Base-by-base conservation (phyloP, 2,113 vertebrate genomes). In the Mus musculus region DNA sequence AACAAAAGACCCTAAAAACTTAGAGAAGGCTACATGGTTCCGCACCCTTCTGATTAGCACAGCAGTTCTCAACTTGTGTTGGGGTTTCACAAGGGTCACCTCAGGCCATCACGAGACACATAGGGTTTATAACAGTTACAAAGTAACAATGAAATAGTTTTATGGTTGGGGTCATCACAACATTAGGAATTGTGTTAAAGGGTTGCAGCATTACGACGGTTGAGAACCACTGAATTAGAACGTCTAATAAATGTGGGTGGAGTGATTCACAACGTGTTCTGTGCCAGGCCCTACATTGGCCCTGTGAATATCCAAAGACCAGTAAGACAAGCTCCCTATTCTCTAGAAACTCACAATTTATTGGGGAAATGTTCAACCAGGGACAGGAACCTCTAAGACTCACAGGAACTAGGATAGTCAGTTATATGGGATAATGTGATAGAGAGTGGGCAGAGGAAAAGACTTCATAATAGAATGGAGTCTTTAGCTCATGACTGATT, bases 1-100 rank as follows among this genome's bases (percentile, higher is more conserved):
- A 63, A 94, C 93, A 92, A 72, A 93, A 88, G 36, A 7, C 36
- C 93, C 85, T 63, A 73, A 73, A 88, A 95, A 88, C 75, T 46
- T 72, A 69, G 39, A 94, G 88, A 96, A 56, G 56, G 71, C 94
- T 26, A 65, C 19, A 2, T 73, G 49, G 22, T 93, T 93, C 71
- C 36, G 89, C 30, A n/a, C 30, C 5, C 56, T 71, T 90, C 39
- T 14, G 87, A 19, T 87, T 94, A 87, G 0, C 89, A 56, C 56
- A 90, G n/a, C 1, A 1, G 24, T 63, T 42, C 24, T 63, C 81
- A 42, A 11, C n/a, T 36, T 28, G 22, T 61, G 56, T 39, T 73
- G n/a, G n/a, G n/a, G 56, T 61, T 82, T 82, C 36, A 82, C 56
- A 61, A 36, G 54, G 33, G 5, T 59, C 80, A 59, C 22, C 22